Percentiles rank a stretch among this genome's conserved stretches.
Evolutionary conservation across 2,113 vertebrate species (phyloP).

Genomic region (Platichthys stellatus): DNA sequence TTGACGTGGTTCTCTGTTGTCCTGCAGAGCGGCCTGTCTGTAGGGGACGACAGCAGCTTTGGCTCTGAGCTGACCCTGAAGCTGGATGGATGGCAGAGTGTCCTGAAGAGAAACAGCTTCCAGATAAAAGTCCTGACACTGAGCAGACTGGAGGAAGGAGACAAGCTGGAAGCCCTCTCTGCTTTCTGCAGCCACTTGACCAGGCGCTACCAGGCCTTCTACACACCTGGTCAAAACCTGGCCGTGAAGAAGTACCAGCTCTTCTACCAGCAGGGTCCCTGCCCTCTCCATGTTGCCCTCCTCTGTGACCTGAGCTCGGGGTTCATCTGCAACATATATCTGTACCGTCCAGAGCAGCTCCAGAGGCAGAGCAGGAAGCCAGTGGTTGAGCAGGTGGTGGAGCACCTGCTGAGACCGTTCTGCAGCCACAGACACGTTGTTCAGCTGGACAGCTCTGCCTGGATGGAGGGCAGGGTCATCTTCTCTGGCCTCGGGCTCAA

Average conservation of each 20-base stretch:
- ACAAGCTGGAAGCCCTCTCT: conserved; percentile 69
- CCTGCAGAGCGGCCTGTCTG: conserved; percentile 66
- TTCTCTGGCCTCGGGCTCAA: conserved; percentile 53
- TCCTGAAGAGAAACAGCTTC: conserved; percentile 70
- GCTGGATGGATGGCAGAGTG: conserved; percentile 63
- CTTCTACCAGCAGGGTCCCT: conserved; percentile 35
- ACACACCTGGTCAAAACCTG: conserved; percentile 53
- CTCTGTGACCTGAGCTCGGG: conserved; percentile 70
- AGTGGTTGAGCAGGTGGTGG: conserved; percentile 69
- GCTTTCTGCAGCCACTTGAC: conserved; percentile 61
- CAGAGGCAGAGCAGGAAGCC: conserved; percentile 54
- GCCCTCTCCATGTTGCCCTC: conserved; percentile 65
- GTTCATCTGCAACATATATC: conserved; percentile 76
- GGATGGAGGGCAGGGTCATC: conserved; percentile 55
- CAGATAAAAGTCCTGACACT: conserved; percentile 64
- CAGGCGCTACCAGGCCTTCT: conserved; percentile 53
- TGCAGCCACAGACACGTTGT: conserved; percentile 51
- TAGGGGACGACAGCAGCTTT: conserved; percentile 34
- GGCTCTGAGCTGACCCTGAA: conserved; percentile 37
- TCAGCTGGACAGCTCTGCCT: conserved; percentile 66
- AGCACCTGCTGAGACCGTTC: conserved; percentile 68
- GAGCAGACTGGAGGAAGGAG: conserved; percentile 55
- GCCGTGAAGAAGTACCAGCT: conserved; percentile 77
- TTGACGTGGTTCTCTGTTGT: conserved; percentile 69
- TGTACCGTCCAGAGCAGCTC: conserved; percentile 69